Conservation (phyloP, 2,113 vertebrate genomes). For the Rhynchomys soricoides region DNA sequence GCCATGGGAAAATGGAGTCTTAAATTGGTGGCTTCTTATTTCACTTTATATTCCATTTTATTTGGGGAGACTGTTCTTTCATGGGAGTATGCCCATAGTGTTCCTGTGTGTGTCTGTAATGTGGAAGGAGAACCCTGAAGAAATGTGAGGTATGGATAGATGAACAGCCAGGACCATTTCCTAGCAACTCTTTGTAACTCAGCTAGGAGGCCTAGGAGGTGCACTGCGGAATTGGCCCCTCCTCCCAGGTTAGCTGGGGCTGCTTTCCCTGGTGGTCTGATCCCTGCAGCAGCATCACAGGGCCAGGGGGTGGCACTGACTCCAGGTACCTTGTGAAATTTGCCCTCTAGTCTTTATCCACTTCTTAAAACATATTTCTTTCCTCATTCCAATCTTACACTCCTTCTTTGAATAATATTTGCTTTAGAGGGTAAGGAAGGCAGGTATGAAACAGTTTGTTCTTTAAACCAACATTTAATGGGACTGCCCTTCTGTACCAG, state of each 20-base stretch:
- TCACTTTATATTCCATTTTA: background rate
- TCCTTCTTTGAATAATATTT: slow-evolving; percentile 62
- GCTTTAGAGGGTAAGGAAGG: slow-evolving; percentile 61
- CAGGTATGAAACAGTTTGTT: background rate
- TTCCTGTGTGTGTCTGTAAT: slow-evolving; percentile 10
- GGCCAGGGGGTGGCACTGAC: background rate
- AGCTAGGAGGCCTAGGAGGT: slow-evolving; percentile 48
- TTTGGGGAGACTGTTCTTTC: slow-evolving; percentile 3
- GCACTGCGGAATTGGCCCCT: background rate
- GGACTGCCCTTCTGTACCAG: background rate
- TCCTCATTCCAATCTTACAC: slow-evolving; percentile 59
- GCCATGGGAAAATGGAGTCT: background rate
- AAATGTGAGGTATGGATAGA: slow-evolving; percentile 38
- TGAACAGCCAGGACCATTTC: slow-evolving; percentile 70
- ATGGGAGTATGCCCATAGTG: slow-evolving; percentile 49
- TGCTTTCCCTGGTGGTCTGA: background rate
- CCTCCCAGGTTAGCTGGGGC: background rate
- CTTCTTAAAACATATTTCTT: slow-evolving; percentile 44
- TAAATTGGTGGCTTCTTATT: background rate
- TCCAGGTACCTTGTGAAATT: slow-evolving; percentile 32
- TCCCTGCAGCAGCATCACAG: too few relatives aligned
- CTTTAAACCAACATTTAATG: slow-evolving; percentile 8
- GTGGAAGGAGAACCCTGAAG: slow-evolving; percentile 5
- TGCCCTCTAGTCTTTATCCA: slow-evolving; percentile 33
- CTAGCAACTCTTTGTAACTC: slow-evolving; percentile 68